Base-by-base conservation (phyloP, 1,140 invertebrate species). In the Battus philenor region DNA sequence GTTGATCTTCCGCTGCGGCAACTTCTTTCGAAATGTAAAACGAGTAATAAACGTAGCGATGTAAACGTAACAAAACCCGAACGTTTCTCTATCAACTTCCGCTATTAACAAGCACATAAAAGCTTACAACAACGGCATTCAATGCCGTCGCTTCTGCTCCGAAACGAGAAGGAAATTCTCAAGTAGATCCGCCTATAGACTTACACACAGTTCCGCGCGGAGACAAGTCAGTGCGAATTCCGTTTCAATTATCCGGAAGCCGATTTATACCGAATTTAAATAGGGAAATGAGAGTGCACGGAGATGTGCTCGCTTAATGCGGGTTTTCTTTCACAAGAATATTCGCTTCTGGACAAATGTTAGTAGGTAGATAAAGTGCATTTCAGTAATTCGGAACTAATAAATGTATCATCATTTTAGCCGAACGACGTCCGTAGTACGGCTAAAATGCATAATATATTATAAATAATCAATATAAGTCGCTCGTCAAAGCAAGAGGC, bases 171-270 rank as follows among this genome's bases (percentile, higher is more conserved):
- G 12, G 33, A 36, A 36, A 20, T 12, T 2, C 10, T 36, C 33
- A n/a, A 36, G n/a, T 11, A 29, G 26, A 29, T 29, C 26, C 26
- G 33, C 17, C 17, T 36, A 34, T 6, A 36, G 17, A 36, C 15
- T 11, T 16, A 16, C 33, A 36, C 33, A 10, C 4, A 33, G 5
- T 1, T 48, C 32, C 26, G 7, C n/a, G 15, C 6, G 27, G 33
- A 50, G 50, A 48, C 43, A 48, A 61, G 44, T 49, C 31, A 46
- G 36, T 43, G 43, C 18, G 54, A 61, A 63, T 71, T 66, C 60
- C 50, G 49, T 68, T 71, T 71, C 65, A 71, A 68, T 71, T 66
- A 71, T 51, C 34, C 41, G 38, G 50, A 47, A 6, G 33, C 39
- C 20, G 50, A 39, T 48, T 54, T 55, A 46, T 47, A 50, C 43